Evolutionary conservation across 2,888 invertebrate genomes (phyloP).

Genomic region (Ceriagrion tenellum): DNA sequence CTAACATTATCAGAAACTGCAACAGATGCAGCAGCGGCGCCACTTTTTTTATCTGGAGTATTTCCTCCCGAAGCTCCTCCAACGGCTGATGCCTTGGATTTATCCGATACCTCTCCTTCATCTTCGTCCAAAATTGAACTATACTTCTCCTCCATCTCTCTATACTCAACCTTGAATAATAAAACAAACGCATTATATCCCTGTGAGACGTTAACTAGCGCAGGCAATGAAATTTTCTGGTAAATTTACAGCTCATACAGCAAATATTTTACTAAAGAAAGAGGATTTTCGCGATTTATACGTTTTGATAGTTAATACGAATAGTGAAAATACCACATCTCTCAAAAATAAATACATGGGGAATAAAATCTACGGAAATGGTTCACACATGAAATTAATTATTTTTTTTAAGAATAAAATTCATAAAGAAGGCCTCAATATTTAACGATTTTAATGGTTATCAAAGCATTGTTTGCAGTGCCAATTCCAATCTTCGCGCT

Average conservation of each 20-base stretch:
- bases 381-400: background rate
- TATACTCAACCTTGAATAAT: slow-evolving; percentile 81
- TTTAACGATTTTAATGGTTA: background rate
- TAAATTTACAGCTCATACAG: background rate
- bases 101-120: slow-evolving; percentile 81
- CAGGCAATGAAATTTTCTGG: background rate
- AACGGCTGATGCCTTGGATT: slow-evolving; percentile 77
- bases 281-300: background rate
- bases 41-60: slow-evolving; percentile 76
- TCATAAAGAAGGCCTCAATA: background rate
- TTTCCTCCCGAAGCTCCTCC: slow-evolving; percentile 77
- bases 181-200: slow-evolving; percentile 71
- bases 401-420: background rate
- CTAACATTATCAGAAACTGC: slow-evolving; percentile 39
- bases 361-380: no score
- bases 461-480: background rate
- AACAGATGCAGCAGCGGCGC: slow-evolving; percentile 12
- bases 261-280: background rate
- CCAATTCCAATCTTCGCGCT: slow-evolving; percentile 47
- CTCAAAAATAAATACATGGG: no score
- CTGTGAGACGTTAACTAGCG: slow-evolving; percentile 59
- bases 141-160: slow-evolving; percentile 85
- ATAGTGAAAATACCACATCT: no score
- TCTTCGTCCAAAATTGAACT: slow-evolving; percentile 80
- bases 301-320: background rate